Conservation (phyloP, 2,797 vertebrate species). For the Acrossocheilus fasciatus region DNA sequence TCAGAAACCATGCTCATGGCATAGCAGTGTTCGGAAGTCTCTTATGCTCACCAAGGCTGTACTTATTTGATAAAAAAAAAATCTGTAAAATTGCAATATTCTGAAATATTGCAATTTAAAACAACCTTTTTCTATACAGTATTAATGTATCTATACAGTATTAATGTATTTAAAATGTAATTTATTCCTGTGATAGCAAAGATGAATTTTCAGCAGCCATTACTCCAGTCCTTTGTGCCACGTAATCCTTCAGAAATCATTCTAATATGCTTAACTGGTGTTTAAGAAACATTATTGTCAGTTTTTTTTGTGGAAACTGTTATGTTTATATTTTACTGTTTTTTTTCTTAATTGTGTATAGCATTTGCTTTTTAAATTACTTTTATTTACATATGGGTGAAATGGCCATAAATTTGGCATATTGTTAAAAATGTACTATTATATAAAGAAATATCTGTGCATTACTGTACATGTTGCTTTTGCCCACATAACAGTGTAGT, state of each 20-base stretch:
- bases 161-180: background rate
- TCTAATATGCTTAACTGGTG: background rate
- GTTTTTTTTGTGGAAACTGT: background rate
- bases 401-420: background rate
- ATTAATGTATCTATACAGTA: background rate
- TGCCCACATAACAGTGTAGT: background rate
- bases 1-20: background rate
- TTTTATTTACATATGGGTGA: too few relatives aligned
- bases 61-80: background rate
- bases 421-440: background rate
- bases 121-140: background rate
- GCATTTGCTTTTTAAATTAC: background rate
- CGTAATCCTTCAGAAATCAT: background rate
- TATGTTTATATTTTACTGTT: background rate
- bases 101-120: background rate
- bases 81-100: background rate
- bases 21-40: background rate
- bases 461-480: background rate
- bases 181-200: background rate
- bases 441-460: background rate
- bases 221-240: background rate
- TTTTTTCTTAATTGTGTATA: background rate
- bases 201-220: background rate
- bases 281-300: background rate
- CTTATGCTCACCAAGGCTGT: background rate